These are phyloP conservation scores for Epizoanthus scotinus DNA, from an alignment of 92 coral and sea anemone genomes.

Conservation along the genomic window DNA sequence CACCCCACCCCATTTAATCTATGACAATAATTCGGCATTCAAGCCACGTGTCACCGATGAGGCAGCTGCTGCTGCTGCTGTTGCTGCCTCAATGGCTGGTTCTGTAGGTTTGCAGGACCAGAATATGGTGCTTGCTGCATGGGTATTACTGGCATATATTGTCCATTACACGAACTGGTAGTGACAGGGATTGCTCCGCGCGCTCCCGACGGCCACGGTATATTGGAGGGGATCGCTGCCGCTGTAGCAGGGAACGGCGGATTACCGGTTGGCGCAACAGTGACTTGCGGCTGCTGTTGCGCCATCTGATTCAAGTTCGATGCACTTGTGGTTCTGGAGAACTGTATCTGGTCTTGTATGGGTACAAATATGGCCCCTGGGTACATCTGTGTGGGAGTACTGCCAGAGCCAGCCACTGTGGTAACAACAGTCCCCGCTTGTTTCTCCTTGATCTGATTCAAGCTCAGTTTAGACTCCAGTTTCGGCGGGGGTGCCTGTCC, in stretches of 20 bases:
- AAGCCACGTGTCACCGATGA: conserved; percentile 48
- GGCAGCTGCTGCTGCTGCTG: conserved; percentile 61
- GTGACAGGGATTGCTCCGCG: conserved; percentile 39
- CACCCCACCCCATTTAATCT: background rate
- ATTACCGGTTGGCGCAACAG: conserved; percentile 15
- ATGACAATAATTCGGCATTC: background rate
- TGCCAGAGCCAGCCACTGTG: conserved; percentile 16
- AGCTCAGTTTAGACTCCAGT: conserved; percentile 67
- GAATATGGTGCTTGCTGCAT: conserved; percentile 61
- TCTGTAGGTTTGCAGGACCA: conserved; percentile 17
- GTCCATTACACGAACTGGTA: conserved; percentile 58
- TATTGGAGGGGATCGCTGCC: conserved; percentile 35
- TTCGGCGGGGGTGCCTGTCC: conserved; percentile 54
- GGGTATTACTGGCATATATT: conserved; percentile 62
- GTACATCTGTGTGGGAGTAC: conserved; percentile 40
- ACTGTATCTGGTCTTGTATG: conserved; percentile 15
- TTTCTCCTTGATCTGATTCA: conserved; percentile 85
- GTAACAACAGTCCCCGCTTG: conserved; percentile 43
- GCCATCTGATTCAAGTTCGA: conserved; percentile 21
- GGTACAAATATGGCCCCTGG: conserved; percentile 21
- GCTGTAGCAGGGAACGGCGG: no score
- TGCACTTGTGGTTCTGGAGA: conserved; percentile 33
- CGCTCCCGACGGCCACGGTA: conserved; percentile 42
- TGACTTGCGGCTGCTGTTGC: conserved; percentile 37
- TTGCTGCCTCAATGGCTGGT: conserved; percentile 30